phyloP scores from a whole-genome alignment of 2,797 vertebrate genomes.

The Gallinago nigripennis region DNA sequence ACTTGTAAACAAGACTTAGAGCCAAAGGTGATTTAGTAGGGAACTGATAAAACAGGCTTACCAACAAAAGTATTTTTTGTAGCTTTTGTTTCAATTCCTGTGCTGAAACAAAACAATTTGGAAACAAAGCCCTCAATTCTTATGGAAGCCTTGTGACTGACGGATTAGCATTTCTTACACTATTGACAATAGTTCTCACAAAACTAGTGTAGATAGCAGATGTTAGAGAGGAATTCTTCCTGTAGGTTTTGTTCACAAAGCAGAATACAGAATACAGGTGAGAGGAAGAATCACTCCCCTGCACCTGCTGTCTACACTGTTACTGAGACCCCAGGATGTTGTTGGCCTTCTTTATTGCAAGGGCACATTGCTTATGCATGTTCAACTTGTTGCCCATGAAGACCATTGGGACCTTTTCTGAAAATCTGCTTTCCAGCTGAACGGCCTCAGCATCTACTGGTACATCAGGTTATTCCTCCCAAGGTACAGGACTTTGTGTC shows the following conservation, averaged over 20 bases:
- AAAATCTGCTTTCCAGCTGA: background rate
- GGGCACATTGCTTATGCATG: accelerated
- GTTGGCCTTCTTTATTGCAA: background rate
- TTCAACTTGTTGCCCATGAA: background rate
- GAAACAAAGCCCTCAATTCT: background rate
- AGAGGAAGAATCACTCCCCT: background rate
- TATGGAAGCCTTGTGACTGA: background rate
- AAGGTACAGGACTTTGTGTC: background rate
- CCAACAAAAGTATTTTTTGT: background rate
- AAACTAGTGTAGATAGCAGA: background rate
- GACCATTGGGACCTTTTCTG: background rate
- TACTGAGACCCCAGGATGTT: background rate
- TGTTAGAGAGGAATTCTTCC: background rate
- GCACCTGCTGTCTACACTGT: accelerated
- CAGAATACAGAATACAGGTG: background rate
- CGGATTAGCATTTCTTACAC: background rate
- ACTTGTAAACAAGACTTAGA: background rate
- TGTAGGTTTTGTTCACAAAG: background rate
- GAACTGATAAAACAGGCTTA: background rate
- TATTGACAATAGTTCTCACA: background rate
- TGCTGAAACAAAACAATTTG: background rate
- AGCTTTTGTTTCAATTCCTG: background rate
- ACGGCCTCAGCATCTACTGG: background rate
- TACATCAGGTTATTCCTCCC: background rate
- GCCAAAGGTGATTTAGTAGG: background rate